A percentile compares a stretch with the other conserved stretches of the same genome.
Evolutionary conservation across 1,140 invertebrate species (phyloP).

Genomic region (Meloidogyne floridensis): DNA sequence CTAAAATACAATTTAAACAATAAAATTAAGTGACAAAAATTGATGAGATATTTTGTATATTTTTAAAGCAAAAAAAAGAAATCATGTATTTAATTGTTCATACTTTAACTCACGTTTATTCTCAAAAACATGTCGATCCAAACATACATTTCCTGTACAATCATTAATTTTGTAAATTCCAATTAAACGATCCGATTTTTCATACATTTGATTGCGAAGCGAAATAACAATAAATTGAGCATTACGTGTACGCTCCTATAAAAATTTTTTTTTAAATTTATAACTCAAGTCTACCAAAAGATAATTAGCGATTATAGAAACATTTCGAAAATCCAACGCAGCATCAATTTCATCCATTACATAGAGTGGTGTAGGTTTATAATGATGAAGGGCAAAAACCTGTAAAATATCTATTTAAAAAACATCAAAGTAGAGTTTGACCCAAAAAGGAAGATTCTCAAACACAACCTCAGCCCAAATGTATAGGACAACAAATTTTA

Average conservation of each 20-base stretch:
- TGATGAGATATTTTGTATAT: neutral
- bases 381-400: conserved; percentile 96
- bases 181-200: conserved; percentile 84
- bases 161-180: conserved; percentile 83
- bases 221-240: conserved; percentile 99
- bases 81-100: neutral
- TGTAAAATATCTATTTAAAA: neutral
- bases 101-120: neutral
- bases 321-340: conserved; percentile 96
- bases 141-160: conserved; percentile 37
- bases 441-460: too few species aligned
- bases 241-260: conserved; percentile 88
- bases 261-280: conserved; percentile 31
- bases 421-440: too few species aligned
- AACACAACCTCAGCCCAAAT: too few species aligned
- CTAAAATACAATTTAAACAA: neutral
- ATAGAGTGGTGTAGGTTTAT: conserved; percentile 94
- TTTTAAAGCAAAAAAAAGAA: neutral
- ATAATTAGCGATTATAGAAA: conserved; percentile 96
- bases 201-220: conserved; percentile 94
- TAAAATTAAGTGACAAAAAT: conserved; percentile 4
- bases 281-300: conserved; percentile 77
- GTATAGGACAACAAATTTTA: too few species aligned
- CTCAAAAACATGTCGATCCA: conserved; percentile 24
- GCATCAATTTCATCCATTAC: conserved; percentile 99